phyloP scores from a whole-genome alignment of 2,797 vertebrate species.

The Acanthurus lineatus region DNA sequence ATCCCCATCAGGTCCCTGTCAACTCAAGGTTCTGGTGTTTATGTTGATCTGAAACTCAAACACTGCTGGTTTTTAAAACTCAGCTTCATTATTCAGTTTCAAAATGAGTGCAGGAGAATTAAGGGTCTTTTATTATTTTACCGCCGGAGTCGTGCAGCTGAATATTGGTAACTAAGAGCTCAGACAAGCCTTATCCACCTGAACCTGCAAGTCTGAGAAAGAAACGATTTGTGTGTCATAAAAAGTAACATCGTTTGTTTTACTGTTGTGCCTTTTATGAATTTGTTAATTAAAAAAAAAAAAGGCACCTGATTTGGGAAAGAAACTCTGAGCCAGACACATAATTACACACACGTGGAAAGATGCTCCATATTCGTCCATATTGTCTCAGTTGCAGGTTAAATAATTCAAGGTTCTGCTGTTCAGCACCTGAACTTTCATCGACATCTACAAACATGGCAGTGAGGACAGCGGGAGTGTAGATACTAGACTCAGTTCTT shows the following conservation, averaged over 20 bases:
- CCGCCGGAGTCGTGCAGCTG: background rate
- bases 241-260: background rate
- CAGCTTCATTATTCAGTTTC: background rate
- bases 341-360: background rate
- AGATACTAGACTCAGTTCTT: slow-evolving; percentile 17
- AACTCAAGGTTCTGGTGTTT: background rate
- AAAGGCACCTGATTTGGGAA: background rate
- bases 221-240: background rate
- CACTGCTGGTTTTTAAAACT: background rate
- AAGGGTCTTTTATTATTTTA: background rate
- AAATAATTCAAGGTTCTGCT: slow-evolving; percentile 37
- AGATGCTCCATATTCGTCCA: background rate
- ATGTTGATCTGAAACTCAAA: background rate
- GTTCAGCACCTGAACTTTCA: background rate
- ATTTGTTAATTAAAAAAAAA: too few relatives aligned
- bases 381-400: background rate
- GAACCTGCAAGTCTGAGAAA: background rate
- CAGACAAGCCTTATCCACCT: slow-evolving; percentile 28
- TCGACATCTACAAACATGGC: background rate
- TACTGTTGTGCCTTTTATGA: background rate
- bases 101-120: background rate
- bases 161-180: slow-evolving; percentile 1
- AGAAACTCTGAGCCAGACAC: background rate
- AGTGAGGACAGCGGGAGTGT: background rate
- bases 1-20: background rate